Base-by-base conservation (phyloP, 2,888 invertebrate species). In the Steinernema carpocapsae region DNA sequence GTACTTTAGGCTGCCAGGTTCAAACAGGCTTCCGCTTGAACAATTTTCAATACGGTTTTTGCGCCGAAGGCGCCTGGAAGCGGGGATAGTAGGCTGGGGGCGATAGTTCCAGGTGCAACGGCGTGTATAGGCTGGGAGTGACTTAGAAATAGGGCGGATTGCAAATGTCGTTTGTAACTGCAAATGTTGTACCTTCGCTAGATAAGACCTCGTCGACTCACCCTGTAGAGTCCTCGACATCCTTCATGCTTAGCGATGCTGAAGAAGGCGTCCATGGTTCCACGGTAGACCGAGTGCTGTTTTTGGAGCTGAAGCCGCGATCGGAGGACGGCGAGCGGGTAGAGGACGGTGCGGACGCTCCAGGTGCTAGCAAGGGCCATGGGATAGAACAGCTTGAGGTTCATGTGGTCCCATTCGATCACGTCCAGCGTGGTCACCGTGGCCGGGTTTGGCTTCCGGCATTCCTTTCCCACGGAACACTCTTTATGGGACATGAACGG, bases 351-450 rank as follows among this genome's bases (percentile, higher is more conserved):
- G 12, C 52, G 10, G 12, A 52, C 52, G 7, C 12, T 72, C n/a
- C 26, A 71, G 6, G 19, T 22, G 17, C 79, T 80, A 0, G 79
- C 76, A 4, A 81, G 82, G 1, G 80, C 80, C 83, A 82, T 83
- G 10, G 83, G 83, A 74, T 83, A 83, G 22, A 83, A 83, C 71
- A 77, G 77, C 73, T 77, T 79, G 29, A 83, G 77, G 64, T 83
- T 79, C 52, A 83, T 73, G 59, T 83, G 83, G 48, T 83, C 82
- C 83, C 83, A 83, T 77, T 82, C 78, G 19, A 83, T 81, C 7
- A 83, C 82, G 37, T 79, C 72, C 48, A 83, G 72, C 71, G 7
- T 14, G 43, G 43, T 14, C 10, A 43, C 43, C 10, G 7, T 14
- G 10, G 43, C 43, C 43, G 43, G 43, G 14, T 43, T 43, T 14